Evolutionary conservation across 1,140 invertebrate genomes (phyloP), one percentile per base, ranked within the genome.

Genomic region (Drosophila murphyi): DNA sequence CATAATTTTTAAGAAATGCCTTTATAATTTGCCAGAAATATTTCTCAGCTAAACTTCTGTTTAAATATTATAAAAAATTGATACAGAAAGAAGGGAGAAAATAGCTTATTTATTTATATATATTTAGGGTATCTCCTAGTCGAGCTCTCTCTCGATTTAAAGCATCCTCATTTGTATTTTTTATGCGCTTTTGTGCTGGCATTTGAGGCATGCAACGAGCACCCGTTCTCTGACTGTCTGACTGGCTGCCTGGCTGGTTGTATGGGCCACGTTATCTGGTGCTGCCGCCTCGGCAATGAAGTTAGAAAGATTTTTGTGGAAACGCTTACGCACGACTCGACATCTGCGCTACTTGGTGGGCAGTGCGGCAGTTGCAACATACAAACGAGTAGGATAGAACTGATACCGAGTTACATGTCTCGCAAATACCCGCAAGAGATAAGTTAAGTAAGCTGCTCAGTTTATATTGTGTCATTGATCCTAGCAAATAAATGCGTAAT

Each of bases 131-230:
- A 48, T 48, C 47, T 48, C 6, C 28, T 29, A 20, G n/a, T 47
- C 45, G 45, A 47, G 20, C 1, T 20, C 4, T 20, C 32, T 62
- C 5, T 34, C 5, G 2, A 7, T 41, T 39, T 55, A 12, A 6
- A 4, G 4, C 10, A 43, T n/a, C 4, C 4, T 35, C 31, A 32
- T 41, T 12, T 32, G 31, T 29, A 34, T 35, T 28, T 60, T 68
- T 59, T 68, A 55, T 77, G 61, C 72, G 55, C 75, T 61, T 78
- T 82, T 78, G 75, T 76, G 76, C 61, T 68, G 74, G 74, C 74
- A 82, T 82, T 82, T 73, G 72, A 60, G 81, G 80, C 81, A 76
- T 82, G 48, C 73, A 50, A 43, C 20, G 54, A 72, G 69, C 56
- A 71, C 45, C 52, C 74, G 48, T 61, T 57, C 45, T 41, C 69